Base-by-base conservation (phyloP, 2,113 vertebrate species). In the Tamias sibiricus region DNA sequence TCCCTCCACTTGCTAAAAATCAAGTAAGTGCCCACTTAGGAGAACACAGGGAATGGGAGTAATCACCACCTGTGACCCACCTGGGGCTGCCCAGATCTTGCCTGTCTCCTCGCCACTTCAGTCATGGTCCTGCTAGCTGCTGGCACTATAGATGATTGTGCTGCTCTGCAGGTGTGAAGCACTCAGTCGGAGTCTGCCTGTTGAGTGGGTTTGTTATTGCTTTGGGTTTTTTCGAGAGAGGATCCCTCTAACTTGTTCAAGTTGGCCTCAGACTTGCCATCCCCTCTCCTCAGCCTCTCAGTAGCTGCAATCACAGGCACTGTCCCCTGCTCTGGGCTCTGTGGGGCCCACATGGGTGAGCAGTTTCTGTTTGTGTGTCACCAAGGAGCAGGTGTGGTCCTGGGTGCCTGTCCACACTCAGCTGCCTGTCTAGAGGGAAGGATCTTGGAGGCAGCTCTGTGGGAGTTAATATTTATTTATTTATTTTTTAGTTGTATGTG, bases 1-100 rank as follows among this genome's bases (percentile, higher is more conserved):
- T 98, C 99, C 71, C 99, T 99, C 89, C 99, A 98, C 96, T 97
- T 99, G 85, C 99, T 99, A 8, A 99, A 99, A 98, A 99, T 99
- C 98, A 99, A 99, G 99, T 99, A 97, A 99, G 99, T 98, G 11
- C 35, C 87, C 2, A 7, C 0, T 1, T 62, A 57, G 35, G 66
- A 0, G 57, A 0, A 0, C 35, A 0, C 13, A 0, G 74, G 44
- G 30, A 19, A 0, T 1, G 90, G 90, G 42, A 1, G 26, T 0
- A 1, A 0, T 71, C 64, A 5, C 0, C 42, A 2, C 35, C 42
- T 1, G 0, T 28, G 6, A 28, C 6, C 52, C 4, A 0, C 12
- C 5, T 0, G 16, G 4, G 83, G 52, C 4, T 8, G 14, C 37
- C 32, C 0, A 3, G 19, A n/a, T 92, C 26, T 17, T 3, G 44